Conservation (phyloP, 2,797 vertebrate species). For the Chaetophractus vellerosus region DNA sequence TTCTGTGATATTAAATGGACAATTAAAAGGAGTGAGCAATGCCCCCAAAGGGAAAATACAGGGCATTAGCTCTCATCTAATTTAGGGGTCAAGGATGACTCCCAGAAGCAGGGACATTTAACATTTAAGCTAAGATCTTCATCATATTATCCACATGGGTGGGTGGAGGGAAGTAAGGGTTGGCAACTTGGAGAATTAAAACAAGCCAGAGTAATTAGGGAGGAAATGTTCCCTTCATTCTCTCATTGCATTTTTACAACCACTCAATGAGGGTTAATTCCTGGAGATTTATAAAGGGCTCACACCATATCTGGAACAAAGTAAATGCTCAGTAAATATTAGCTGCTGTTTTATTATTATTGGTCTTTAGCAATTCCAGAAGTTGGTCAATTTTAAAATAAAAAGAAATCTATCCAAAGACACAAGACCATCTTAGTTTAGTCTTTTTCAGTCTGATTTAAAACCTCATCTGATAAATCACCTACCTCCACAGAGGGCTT, state of each 20-base stretch:
- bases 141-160: neutral
- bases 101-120: neutral
- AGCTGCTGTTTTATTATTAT: neutral
- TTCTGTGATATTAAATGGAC: neutral
- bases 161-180: neutral
- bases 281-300: neutral
- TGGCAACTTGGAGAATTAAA: neutral
- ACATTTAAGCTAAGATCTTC: neutral
- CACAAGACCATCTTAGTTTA: neutral
- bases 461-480: neutral
- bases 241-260: neutral
- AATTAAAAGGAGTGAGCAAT: neutral
- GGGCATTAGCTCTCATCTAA: neutral
- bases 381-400: neutral
- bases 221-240: neutral
- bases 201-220: neutral
- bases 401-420: neutral
- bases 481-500: neutral
- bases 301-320: neutral
- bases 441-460: neutral
- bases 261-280: neutral
- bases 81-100: neutral
- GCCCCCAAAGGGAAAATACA: accelerated
- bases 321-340: neutral
- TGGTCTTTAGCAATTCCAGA: neutral